phyloP scores from a whole-genome alignment of 1,140 invertebrate species.

The Ditylenchus dipsaci region DNA sequence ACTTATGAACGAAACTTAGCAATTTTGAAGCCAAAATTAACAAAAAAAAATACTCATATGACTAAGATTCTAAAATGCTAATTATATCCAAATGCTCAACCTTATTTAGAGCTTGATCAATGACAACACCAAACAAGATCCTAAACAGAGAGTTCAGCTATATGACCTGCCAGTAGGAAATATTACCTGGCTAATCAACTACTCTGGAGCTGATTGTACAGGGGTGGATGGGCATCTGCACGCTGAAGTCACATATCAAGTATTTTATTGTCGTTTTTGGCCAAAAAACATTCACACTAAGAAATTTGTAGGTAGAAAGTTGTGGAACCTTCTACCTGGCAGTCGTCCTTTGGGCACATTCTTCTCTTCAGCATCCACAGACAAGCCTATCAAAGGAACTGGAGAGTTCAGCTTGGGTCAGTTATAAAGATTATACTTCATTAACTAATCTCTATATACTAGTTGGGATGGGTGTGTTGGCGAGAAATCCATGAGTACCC shows the following conservation, averaged over 20 bases:
- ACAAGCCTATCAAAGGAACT: neutral
- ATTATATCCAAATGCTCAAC: no score
- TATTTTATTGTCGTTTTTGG: neutral
- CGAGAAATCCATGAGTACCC: neutral
- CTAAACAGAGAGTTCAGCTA: neutral
- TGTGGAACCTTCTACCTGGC: neutral
- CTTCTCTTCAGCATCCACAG: neutral
- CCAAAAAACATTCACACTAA: neutral
- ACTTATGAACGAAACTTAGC: no score
- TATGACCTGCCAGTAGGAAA: neutral
- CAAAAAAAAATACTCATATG: no score
- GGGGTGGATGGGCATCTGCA: neutral
- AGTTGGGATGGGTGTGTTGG: neutral
- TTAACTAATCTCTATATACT: no score
- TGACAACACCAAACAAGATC: neutral
- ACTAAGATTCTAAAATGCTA: no score
- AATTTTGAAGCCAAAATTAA: no score
- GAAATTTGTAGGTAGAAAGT: neutral
- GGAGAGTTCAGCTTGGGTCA: constrained; percentile 1
- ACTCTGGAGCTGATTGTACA: neutral
- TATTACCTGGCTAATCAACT: neutral
- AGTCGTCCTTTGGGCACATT: neutral
- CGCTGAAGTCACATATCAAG: neutral
- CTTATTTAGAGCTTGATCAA: neutral
- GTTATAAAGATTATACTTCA: neutral